A percentile compares a stretch with the other conserved stretches of the same genome.
Evolutionary conservation across 2,888 invertebrate genomes (phyloP).

Genomic region (Drosophila parthenogenetica): DNA sequence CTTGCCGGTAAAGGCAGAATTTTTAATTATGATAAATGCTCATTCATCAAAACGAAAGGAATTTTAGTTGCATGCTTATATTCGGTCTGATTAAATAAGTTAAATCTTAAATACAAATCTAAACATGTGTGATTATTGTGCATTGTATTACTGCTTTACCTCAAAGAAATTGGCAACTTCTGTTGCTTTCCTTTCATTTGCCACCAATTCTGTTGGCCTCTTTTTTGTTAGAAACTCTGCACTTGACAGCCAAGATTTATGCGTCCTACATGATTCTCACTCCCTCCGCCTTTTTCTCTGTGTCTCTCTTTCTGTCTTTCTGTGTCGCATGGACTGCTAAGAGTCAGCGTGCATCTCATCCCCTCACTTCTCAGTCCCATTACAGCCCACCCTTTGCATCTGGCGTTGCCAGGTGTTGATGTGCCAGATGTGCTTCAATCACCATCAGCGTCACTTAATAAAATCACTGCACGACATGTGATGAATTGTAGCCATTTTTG

Average conservation of each 20-base stretch:
- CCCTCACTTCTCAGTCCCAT: neutral
- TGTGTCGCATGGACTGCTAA: conserved; percentile 4
- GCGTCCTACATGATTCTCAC: conserved; percentile 56
- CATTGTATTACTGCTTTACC: conserved; percentile 26
- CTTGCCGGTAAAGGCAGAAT: conserved; percentile 65
- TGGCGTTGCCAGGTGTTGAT: conserved; percentile 70
- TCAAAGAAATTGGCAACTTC: conserved; percentile 5
- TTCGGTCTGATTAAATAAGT: conserved; percentile 19
- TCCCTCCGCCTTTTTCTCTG: neutral
- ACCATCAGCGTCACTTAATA: conserved; percentile 79
- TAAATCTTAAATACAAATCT: conserved; percentile 6
- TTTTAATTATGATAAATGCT: conserved; percentile 81
- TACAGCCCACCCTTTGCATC: neutral
- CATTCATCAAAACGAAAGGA: conserved; percentile 76
- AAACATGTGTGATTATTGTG: conserved; percentile 45
- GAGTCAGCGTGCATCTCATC: neutral
- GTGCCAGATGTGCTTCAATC: conserved; percentile 79
- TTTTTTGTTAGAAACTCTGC: conserved; percentile 53
- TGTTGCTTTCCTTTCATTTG: conserved; percentile 11
- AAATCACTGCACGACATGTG: conserved; percentile 73
- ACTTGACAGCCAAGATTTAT: conserved; percentile 77
- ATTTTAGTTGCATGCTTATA: conserved; percentile 69
- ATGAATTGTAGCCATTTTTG: conserved; percentile 73
- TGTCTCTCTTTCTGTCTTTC: neutral
- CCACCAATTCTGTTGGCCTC: conserved; percentile 7